A percentile compares a stretch with the other conserved stretches of the same genome.
Evolutionary conservation across 2,888 invertebrate genomes (phyloP).

Genomic region (Amphipoea oculea): DNA sequence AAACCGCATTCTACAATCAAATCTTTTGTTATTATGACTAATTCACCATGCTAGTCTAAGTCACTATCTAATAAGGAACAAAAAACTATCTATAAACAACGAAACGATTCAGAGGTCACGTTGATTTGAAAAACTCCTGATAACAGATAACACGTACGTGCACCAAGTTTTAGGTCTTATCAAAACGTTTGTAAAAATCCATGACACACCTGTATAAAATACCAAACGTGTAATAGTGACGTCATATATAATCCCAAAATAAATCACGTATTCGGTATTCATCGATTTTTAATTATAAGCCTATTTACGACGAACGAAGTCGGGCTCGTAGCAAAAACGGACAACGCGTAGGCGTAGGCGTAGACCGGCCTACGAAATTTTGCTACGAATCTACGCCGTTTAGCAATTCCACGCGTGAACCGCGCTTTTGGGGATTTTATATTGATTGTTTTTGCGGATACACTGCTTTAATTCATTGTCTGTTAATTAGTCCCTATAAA

Average conservation of each 20-base stretch:
- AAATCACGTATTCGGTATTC: neutral
- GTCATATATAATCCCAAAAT: slow-evolving; percentile 10
- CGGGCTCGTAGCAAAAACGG: slow-evolving; percentile 11
- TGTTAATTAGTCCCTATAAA: neutral
- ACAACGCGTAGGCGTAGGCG: slow-evolving; percentile 17
- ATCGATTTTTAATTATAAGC: neutral
- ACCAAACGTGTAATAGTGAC: slow-evolving; percentile 9
- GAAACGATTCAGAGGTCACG: slow-evolving; percentile 21
- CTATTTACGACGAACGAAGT: neutral
- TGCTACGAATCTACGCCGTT: slow-evolving; percentile 25
- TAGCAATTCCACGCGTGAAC: neutral
- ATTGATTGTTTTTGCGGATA: neutral
- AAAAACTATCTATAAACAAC: slow-evolving; percentile 8
- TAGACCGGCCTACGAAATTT: slow-evolving; percentile 27
- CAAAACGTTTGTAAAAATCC: slow-evolving; percentile 35
- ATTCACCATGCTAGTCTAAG: neutral
- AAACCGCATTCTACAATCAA: neutral
- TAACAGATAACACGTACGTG: slow-evolving; percentile 37
- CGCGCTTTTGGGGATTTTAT: neutral
- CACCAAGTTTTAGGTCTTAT: slow-evolving; percentile 7
- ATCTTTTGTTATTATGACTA: neutral
- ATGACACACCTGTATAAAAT: slow-evolving; percentile 19
- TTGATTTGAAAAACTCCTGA: slow-evolving; percentile 17
- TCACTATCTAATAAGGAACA: slow-evolving; percentile 5
- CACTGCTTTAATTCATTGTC: slow-evolving; percentile 3